Percentiles rank a stretch among this genome's conserved stretches.
These are phyloP conservation scores for Brachylomia viminalis DNA, from an alignment of 2,888 invertebrate genomes.

Conservation along the genomic window DNA sequence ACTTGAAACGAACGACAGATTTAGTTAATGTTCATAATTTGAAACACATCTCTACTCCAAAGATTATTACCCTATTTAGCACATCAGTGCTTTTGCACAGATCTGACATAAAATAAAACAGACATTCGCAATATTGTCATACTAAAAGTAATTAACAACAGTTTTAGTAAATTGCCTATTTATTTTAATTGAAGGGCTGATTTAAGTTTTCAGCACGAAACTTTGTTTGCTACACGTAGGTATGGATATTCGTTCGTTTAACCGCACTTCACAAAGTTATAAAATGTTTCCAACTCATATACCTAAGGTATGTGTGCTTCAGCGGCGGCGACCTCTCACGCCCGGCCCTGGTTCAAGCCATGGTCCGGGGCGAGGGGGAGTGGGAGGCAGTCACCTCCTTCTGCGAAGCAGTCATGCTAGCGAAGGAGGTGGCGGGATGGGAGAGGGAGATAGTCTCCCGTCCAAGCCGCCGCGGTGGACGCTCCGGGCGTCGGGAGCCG, in stretches of 20 bases:
- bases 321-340: no score
- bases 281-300: background rate
- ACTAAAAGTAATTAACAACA: constrained; percentile 29
- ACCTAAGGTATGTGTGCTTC: no score
- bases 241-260: background rate
- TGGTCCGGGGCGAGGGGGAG: no score
- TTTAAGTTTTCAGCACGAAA: background rate
- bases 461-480: no score
- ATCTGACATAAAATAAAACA: background rate
- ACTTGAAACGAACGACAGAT: background rate
- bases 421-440: no score
- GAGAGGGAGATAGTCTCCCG: no score
- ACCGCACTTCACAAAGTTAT: constrained; percentile 16
- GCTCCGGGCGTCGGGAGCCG: no score
- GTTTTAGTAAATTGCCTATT: constrained; percentile 10
- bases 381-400: no score
- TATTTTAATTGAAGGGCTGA: constrained; percentile 10
- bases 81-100: background rate
- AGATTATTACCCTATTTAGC: background rate
- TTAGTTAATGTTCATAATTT: constrained; percentile 5
- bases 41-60: background rate
- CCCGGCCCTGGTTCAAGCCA: no score
- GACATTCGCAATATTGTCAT: background rate
- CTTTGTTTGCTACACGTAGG: background rate
- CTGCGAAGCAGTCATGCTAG: no score